phyloP scores from a whole-genome alignment of 2,888 invertebrate genomes.

The Caenorhabditis afra region DNA sequence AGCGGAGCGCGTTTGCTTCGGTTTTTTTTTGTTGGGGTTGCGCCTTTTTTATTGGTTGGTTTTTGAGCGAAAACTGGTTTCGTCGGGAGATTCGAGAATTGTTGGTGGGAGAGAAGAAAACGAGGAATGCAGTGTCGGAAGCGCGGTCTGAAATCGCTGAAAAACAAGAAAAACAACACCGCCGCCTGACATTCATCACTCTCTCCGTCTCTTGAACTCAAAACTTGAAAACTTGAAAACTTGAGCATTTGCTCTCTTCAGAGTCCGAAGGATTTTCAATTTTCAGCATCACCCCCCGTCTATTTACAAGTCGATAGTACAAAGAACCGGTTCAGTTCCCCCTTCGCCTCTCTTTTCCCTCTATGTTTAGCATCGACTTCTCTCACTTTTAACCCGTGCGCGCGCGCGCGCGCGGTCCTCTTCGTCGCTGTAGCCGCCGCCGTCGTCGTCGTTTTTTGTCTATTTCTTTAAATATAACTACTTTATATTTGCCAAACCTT shows the following conservation, averaged over 20 bases:
- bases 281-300: background rate
- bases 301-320: constrained; percentile 16
- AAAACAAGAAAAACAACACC: no score
- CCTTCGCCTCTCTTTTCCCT: background rate
- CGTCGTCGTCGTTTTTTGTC: background rate
- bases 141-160: no score
- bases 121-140: background rate
- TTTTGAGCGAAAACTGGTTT: constrained; percentile 8
- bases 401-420: no score
- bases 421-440: background rate
- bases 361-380: constrained; percentile 51
- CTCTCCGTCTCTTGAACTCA: background rate
- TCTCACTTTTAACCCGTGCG: no score
- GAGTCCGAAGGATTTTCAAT: no score
- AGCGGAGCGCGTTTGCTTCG: constrained; percentile 43
- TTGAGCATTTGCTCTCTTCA: constrained; percentile 19
- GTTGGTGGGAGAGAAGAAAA: background rate
- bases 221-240: constrained; percentile 1
- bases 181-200: background rate
- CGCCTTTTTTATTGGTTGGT: background rate
- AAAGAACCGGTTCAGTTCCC: constrained; percentile 34
- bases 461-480: no score
- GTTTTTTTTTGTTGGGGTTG: no score
- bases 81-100: background rate
- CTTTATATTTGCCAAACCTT: constrained; percentile 44